Base-by-base conservation (phyloP, 1,140 invertebrate species). In the Lanistes nyassanus region DNA sequence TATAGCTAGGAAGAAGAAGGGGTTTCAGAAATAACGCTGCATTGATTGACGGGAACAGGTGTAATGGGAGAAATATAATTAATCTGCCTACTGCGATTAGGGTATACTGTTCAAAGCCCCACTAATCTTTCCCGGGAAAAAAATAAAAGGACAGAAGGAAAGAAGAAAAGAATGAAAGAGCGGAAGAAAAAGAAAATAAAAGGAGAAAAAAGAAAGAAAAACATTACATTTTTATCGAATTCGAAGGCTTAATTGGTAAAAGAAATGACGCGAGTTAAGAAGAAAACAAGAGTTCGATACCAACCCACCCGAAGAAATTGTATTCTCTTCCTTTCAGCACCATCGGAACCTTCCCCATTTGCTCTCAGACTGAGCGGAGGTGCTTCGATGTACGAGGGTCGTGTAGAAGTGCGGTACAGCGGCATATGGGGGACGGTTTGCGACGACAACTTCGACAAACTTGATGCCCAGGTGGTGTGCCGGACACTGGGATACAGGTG, bases 401-500 rank as follows among this genome's bases (percentile, higher is more conserved):
- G 92, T 67, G 83, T 95, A 13, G 93, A 94, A 90, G 91, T 95
- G 0, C 93, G 92, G 88, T 90, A 93, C 53, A 91, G 91, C 76
- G 93, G 92, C 1, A 89, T 91, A 71, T 94, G 93, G 92, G 94
- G 94, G 1, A 92, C 92, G 75, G 91, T 95, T 31, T 95, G 94
- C 85, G 94, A 95, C 82, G 94, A 95, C 81, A 90, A 92, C 74
- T 95, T 94, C 81, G 92, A 92, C 0, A 86, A 93, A 55, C 90
- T 88, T 31, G 92, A 94, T 77, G 94, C 93, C 0, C 88, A 92
- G 76, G 91, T 95, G 0, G 90, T 94, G 23, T 95, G 94, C 81
- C 91, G 89, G 55, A 93, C 94, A 84, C 83, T 95, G 34, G 94
- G 94, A 31, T 83, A 79, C 42, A 67, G 26, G 21, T 77, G 55